phyloP scores from a whole-genome alignment of 2,797 vertebrate species.

The Anguilla marmorata region DNA sequence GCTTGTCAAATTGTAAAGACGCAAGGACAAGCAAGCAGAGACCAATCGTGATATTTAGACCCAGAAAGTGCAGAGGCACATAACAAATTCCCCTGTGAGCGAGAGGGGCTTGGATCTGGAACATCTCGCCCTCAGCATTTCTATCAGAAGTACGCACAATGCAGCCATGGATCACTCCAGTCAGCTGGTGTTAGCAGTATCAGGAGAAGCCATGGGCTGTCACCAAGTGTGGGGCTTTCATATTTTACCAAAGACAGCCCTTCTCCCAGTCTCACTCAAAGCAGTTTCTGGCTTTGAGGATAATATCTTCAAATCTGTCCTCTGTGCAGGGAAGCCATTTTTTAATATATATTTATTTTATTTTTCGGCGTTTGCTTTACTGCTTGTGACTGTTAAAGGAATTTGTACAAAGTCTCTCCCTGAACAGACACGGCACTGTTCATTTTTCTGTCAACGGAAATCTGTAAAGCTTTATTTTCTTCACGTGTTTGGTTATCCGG shows the following conservation, averaged over 20 bases:
- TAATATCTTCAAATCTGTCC: constrained; percentile 80
- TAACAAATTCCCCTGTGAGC: constrained; percentile 68
- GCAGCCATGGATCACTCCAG: constrained; percentile 79
- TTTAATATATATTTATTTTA: constrained; percentile 76
- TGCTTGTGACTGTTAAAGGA: constrained; percentile 58
- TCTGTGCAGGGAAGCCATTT: constrained; percentile 77
- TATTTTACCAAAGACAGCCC: constrained; percentile 78
- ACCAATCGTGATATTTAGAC: constrained; percentile 50
- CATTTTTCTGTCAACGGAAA: constrained; percentile 60
- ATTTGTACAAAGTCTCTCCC: constrained; percentile 51
- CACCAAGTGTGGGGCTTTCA: constrained; percentile 74
- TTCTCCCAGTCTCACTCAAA: constrained; percentile 69
- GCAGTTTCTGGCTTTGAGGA: constrained; percentile 74
- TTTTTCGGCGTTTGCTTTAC: constrained; percentile 55
- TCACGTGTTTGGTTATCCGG: neutral
- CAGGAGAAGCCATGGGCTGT: constrained; percentile 80
- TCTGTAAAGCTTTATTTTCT: constrained; percentile 44
- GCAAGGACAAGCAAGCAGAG: constrained; percentile 72
- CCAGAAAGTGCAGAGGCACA: constrained; percentile 51
- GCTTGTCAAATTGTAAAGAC: constrained; percentile 77
- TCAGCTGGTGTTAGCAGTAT: constrained; percentile 76
- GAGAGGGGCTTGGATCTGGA: constrained; percentile 69
- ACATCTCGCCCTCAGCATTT: constrained; percentile 80
- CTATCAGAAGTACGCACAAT: constrained; percentile 79
- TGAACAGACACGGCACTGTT: constrained; percentile 54